These are phyloP conservation scores for Heterodera filipjevi DNA, from an alignment of 2,888 invertebrate species.

Conservation along the genomic window DNA sequence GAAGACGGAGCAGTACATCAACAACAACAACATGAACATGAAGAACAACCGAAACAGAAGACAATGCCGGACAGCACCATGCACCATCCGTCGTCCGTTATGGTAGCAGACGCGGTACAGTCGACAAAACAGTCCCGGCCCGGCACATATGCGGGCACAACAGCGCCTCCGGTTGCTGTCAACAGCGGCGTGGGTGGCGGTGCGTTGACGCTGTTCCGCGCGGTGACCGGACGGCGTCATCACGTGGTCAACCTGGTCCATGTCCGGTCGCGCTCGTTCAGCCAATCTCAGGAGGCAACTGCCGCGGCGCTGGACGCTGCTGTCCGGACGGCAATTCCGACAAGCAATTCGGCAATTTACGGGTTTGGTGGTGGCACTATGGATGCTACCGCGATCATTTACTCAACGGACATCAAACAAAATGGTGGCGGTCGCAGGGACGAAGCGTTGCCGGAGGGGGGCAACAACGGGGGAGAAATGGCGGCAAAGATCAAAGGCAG, in stretches of 20 bases:
- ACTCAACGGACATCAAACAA: slow-evolving; percentile 4
- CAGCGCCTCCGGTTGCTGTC: not conserved
- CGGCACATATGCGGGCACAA: not conserved
- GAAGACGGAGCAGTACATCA: not conserved
- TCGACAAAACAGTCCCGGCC: not conserved
- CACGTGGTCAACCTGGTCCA: slow-evolving; percentile 45
- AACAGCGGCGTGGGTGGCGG: not conserved
- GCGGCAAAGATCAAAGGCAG: not conserved
- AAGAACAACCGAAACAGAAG: no score
- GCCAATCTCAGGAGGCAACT: slow-evolving; percentile 32
- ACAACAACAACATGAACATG: not conserved
- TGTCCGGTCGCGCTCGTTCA: slow-evolving; percentile 47
- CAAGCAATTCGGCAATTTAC: slow-evolving; percentile 13
- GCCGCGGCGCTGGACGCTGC: not conserved
- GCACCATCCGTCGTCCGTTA: no score
- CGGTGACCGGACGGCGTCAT: slow-evolving; percentile 29
- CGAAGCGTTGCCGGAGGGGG: not conserved
- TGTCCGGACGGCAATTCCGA: not conserved
- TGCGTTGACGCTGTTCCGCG: slow-evolving; percentile 22
- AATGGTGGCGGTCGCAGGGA: not conserved
- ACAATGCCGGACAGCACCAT: no score
- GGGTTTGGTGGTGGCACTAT: not conserved
- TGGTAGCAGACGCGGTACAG: not conserved
- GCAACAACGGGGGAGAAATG: not conserved
- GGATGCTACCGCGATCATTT: not conserved